Base-by-base conservation (phyloP, 2,113 vertebrate species). In the Dicrurus megarhynchus region DNA sequence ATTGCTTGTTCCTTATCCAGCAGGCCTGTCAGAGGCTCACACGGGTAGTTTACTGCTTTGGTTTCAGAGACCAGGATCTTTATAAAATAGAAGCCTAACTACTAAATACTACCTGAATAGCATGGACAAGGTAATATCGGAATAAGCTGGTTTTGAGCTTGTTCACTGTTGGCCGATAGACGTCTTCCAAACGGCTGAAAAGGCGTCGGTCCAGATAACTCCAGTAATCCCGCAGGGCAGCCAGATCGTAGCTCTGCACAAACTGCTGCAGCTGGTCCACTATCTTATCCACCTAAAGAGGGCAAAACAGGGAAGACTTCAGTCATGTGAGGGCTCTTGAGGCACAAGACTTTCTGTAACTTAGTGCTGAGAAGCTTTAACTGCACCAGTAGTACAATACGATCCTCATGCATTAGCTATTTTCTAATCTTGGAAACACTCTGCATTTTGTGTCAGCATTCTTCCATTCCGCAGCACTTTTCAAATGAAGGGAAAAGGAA, bases 91-190 rank as follows among this genome's bases (percentile, higher is more conserved):
- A 80, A 91, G 28, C 42, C 57, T 47, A 23, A 68, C 68, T 47
- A 39, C 6, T 41, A 59, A 88, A 19, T 49, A 24, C 52, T 75
- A 99, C 99, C 98, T 99, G 99, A 83, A 99, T 91, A 12, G 98
- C 98, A 73, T 98, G 97, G 86, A 99, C 98, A 5, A 99, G 98
- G 90, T 99, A 99, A 97, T 99, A 99, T 37, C 99, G 98, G 95
- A 98, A 99, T 18, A 99, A 97, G 88, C 99, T 99, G 93, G 99
- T 99, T 93, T 98, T 99, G 88, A 99, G 98, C 50, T 99, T 99
- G 98, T 98, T 98, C 83, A 99, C 98, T 0, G 99, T 99, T 13
- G 99, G 98, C 44, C 98, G 98, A 82, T 99, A 99, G 33, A 99
- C 97, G 2, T 99, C 99, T 89, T 99, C 99, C 96, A 99, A 97